A percentile compares a stretch with the other conserved stretches of the same genome.
Conservation (phyloP, 2,888 invertebrate species). For the Zootermopsis nevadensis region DNA sequence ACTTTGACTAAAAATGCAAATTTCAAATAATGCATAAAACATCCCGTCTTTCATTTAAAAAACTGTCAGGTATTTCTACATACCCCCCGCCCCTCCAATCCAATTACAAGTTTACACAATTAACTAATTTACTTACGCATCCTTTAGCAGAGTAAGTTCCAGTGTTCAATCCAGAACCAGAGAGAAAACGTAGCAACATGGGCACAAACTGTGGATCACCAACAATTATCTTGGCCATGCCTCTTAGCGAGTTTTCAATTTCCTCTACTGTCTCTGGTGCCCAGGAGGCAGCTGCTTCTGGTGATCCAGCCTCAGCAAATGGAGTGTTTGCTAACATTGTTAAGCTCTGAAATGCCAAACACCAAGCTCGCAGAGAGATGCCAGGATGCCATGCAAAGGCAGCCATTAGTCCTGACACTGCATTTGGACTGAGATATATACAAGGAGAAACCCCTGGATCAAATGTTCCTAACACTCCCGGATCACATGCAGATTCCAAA, state of each 20-base stretch:
- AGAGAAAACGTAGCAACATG: conserved; percentile 74
- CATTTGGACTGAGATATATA: conserved; percentile 73
- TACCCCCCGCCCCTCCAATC: too few relatives aligned
- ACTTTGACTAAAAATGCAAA: too few relatives aligned
- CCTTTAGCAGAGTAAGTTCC: conserved; percentile 64
- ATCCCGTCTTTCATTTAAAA: too few relatives aligned
- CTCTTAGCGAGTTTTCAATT: conserved; percentile 61
- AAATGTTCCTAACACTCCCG: conserved; percentile 61
- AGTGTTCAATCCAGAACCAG: conserved; percentile 70
- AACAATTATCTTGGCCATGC: conserved; percentile 73
- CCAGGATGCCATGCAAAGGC: conserved; percentile 76
- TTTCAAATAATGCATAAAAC: too few relatives aligned
- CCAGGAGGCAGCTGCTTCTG: conserved; percentile 39
- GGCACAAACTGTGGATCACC: conserved; percentile 76
- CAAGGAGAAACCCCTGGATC: conserved; percentile 71
- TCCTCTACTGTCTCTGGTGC: conserved; percentile 42
- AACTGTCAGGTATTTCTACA: too few relatives aligned
- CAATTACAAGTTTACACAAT: too few relatives aligned
- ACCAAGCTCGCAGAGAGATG: conserved; percentile 81
- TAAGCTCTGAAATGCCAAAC: conserved; percentile 79
- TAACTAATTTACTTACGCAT: conserved; percentile 63
- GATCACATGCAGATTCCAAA: conserved; percentile 68
- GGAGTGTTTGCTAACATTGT: conserved; percentile 61
- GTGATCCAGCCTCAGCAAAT: conserved; percentile 33
- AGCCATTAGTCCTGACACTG: conserved; percentile 74